Evolutionary conservation across 2,888 invertebrate species (phyloP), one percentile per base, ranked within the genome.

Genomic region (Augiades crinisus): DNA sequence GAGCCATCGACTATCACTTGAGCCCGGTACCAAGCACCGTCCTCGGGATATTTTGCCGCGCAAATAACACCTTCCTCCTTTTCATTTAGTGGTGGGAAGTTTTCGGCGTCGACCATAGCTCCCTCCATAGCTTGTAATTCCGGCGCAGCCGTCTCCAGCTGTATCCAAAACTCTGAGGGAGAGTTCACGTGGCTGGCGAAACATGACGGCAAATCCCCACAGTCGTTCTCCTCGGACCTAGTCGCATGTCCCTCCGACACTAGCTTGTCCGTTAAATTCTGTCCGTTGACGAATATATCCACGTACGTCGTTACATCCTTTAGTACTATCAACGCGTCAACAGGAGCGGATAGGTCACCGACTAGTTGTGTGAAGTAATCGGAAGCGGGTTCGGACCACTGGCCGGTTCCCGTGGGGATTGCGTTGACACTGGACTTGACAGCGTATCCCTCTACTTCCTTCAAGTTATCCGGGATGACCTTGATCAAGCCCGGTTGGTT

Each of bases 121-220:
- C 89, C 75, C 53, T 91, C 91, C 72, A 94, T 91, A 6, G 91
- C 68, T 55, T 93, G 92, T 24, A 94, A 64, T 5, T 92, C 92
- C 0, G 76, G 59, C 0, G 86, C 70, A 0, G 87, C 81, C n/a
- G 92, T 91, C 63, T 94, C 95, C 56, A 95, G 85, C 66, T 96
- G 96, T 13, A 96, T 91, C 92, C 94, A 95, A 72, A 96, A 96
- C 65, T 95, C 94, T 0, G 91, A 91, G 0, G 95, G 92, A 0
- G 93, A 93, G 70, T 94, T 94, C 0, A 93, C 88, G 65, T 95
- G 94, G 57, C 94, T 94, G 0, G 95, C 92, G 68, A 93, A 95
- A 55, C 95, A 94, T 0, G 92, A 93, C 0, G 89, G 86, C 27
- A 86, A 57, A 61, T 90, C 88, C 2, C 90, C 92, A 22, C 90